These are phyloP conservation scores for Papilio elwesi DNA, from an alignment of 2,888 invertebrate species.

Conservation along the genomic window DNA sequence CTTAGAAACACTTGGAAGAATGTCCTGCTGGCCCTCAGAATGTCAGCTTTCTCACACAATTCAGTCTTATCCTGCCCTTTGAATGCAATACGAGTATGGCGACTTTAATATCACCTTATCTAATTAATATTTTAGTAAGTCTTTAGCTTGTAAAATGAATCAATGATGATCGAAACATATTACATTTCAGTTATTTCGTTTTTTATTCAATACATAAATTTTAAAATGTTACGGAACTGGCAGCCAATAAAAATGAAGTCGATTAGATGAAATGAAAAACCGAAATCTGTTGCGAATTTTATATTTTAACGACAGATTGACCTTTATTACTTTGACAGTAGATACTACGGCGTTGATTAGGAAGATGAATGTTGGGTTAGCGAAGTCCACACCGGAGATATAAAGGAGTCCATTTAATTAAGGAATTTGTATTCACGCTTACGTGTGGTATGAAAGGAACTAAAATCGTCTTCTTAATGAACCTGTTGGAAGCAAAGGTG, in stretches of 20 bases:
- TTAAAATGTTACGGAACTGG: not conserved
- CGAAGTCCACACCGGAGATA: slow-evolving; percentile 12
- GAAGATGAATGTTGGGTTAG: slow-evolving; percentile 31
- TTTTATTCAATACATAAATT: not conserved
- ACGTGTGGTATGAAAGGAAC: slow-evolving; percentile 34
- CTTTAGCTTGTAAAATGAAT: no score
- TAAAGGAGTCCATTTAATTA: slow-evolving; percentile 38
- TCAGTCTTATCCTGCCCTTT: no score
- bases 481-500: slow-evolving; percentile 17
- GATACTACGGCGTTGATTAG: slow-evolving; percentile 28
- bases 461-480: slow-evolving; percentile 30
- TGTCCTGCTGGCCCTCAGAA: no score
- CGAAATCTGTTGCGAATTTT: not conserved
- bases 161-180: no score
- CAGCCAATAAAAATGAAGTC: not conserved
- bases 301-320: slow-evolving; percentile 16
- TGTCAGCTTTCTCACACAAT: no score
- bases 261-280: not conserved
- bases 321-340: slow-evolving; percentile 5
- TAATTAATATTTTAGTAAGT: no score
- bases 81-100: no score
- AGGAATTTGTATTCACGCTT: slow-evolving; percentile 33
- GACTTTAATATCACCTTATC: no score
- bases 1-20: no score
- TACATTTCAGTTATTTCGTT: no score